Conservation (phyloP, 2,797 vertebrate species). For the Lycodopsis pacificus region DNA sequence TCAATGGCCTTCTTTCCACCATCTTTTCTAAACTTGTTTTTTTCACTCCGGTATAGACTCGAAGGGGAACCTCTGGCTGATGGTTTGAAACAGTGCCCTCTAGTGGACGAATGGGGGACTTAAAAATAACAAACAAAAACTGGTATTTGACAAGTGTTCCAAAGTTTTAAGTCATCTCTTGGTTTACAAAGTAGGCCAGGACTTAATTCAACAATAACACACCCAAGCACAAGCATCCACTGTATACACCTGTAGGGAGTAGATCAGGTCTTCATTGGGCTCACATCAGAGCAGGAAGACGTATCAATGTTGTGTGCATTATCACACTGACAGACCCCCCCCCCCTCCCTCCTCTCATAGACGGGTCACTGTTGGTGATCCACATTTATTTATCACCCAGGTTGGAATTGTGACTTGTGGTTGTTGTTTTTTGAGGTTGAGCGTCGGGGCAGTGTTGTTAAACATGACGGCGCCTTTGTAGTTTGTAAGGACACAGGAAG, state of each 20-base stretch:
- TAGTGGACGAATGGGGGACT: slow-evolving; percentile 47
- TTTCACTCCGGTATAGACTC: slow-evolving; percentile 25
- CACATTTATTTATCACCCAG: not conserved
- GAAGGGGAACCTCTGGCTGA: slow-evolving; percentile 35
- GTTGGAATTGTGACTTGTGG: not conserved
- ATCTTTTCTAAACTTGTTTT: slow-evolving; percentile 32
- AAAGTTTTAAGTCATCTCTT: slow-evolving; percentile 30
- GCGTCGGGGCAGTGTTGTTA: not conserved
- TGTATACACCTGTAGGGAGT: slow-evolving; percentile 28
- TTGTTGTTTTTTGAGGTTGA: not conserved
- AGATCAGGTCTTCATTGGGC: slow-evolving; percentile 4
- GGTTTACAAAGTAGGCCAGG: slow-evolving; percentile 42
- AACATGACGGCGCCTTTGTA: slow-evolving; percentile 29
- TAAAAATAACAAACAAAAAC: slow-evolving; percentile 5
- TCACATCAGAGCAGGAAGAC: slow-evolving; percentile 2
- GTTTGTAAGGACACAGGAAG: not conserved
- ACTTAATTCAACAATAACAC: slow-evolving; percentile 42
- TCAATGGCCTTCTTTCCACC: slow-evolving; percentile 71
- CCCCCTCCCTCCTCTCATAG: not conserved
- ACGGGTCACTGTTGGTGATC: not conserved
- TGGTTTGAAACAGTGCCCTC: slow-evolving; percentile 54
- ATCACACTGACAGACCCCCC: not conserved
- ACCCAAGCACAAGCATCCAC: slow-evolving; percentile 54
- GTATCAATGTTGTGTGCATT: not conserved
- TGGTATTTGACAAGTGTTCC: slow-evolving; percentile 47